Percentiles rank a stretch among this genome's conserved stretches.
These are phyloP conservation scores for Gobiocypris rarus DNA, from an alignment of 2,113 vertebrate species.

Conservation along the genomic window DNA sequence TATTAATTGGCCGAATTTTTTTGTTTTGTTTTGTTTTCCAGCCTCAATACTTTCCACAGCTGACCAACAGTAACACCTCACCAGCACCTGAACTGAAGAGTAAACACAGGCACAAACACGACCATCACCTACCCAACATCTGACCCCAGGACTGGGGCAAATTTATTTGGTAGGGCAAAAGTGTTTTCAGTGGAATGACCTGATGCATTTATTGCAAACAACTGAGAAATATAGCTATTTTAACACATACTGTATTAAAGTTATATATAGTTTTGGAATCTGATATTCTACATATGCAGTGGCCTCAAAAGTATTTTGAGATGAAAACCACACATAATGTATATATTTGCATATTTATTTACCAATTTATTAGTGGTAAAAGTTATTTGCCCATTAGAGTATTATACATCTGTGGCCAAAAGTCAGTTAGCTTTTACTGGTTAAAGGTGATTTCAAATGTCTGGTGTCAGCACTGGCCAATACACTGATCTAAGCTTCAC, in stretches of 20 bases:
- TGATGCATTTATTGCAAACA: not conserved
- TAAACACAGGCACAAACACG: constrained; percentile 76
- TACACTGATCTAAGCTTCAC: no score
- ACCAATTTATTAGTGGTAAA: not conserved
- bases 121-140: constrained; percentile 80
- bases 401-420: not conserved
- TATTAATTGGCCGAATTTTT: not conserved
- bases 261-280: not conserved
- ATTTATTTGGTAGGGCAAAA: not conserved
- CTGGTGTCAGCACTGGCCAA: no score
- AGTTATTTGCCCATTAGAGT: not conserved
- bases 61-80: constrained; percentile 78
- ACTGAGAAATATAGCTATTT: not conserved
- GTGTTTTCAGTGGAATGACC: not conserved
- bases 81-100: constrained; percentile 80
- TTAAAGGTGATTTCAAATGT: no score
- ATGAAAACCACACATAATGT: no score
- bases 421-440: not conserved
- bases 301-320: not conserved
- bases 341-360: no score
- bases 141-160: constrained; percentile 46
- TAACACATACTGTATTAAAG: not conserved
- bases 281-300: not conserved
- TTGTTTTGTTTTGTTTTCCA: constrained; percentile 50
- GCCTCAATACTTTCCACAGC: constrained; percentile 79